Evolutionary conservation across 2,888 invertebrate genomes (phyloP).

Genomic region (Tenodera sinensis): DNA sequence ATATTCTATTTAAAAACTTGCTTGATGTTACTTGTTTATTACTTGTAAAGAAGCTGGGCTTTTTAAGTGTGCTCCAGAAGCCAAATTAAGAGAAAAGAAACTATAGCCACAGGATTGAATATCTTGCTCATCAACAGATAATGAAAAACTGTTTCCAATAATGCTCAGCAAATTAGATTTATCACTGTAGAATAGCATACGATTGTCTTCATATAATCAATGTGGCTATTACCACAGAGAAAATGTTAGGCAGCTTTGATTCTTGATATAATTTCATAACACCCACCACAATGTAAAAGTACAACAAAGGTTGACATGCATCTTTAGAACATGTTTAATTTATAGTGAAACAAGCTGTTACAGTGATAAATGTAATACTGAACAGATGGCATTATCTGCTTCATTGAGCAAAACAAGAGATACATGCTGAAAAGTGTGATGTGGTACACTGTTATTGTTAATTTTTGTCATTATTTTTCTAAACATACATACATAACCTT

Average conservation of each 20-base stretch:
- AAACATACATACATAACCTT: neutral
- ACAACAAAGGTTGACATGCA: neutral
- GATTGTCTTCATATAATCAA: neutral
- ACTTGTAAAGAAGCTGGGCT: neutral
- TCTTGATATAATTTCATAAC: neutral
- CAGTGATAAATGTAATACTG: neutral
- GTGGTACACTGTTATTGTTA: neutral
- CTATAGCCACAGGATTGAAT: neutral
- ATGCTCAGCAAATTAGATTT: neutral
- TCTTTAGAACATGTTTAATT: neutral
- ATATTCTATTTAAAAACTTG: neutral
- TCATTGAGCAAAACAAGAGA: neutral
- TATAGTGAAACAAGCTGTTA: neutral
- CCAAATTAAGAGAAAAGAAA: neutral
- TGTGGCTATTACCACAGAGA: neutral
- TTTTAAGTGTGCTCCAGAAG: neutral
- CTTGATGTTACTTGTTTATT: neutral
- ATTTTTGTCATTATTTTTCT: neutral
- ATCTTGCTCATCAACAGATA: neutral
- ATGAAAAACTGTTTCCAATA: neutral
- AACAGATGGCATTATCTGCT: neutral
- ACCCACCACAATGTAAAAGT: neutral
- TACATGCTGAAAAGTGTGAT: neutral
- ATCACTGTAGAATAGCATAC: neutral
- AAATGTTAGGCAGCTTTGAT: neutral